Evolutionary conservation across 1,140 invertebrate species (phyloP).

Genomic region (Magallana gigas): DNA sequence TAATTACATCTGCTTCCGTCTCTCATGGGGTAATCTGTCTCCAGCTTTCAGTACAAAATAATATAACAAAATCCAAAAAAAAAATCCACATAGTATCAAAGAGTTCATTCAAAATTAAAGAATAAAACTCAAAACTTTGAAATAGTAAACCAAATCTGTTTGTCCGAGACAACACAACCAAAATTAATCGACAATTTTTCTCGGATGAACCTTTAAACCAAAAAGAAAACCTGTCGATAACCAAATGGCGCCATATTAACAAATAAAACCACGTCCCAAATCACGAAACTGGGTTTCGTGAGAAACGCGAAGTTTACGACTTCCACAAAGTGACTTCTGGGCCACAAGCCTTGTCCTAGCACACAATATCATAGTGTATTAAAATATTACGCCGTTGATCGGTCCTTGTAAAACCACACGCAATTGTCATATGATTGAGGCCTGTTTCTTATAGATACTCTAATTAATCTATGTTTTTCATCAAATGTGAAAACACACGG

Average conservation of each 20-base stretch:
- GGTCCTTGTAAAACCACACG: constrained; percentile 49
- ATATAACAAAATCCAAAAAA: no score
- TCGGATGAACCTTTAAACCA: no score
- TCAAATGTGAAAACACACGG: constrained; percentile 62
- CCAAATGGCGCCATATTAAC: constrained; percentile 24
- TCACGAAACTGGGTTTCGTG: constrained; percentile 45
- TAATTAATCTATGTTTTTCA: constrained; percentile 63
- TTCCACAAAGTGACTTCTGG: constrained; percentile 45
- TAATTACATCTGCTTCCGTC: constrained; percentile 21
- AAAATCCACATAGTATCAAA: no score
- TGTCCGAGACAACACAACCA: no score
- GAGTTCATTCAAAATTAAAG: no score
- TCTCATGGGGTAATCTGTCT: not conserved
- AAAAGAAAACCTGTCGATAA: not conserved
- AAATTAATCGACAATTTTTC: no score
- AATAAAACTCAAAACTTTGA: no score
- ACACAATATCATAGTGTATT: constrained; percentile 41
- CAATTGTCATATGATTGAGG: constrained; percentile 56
- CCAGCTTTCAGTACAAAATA: not conserved
- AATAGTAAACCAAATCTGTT: no score
- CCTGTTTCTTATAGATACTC: constrained; percentile 58
- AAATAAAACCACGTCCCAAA: constrained; percentile 21
- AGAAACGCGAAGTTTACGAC: constrained; percentile 40
- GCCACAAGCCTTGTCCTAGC: not conserved
- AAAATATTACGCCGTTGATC: constrained; percentile 57